A percentile compares a stretch with the other conserved stretches of the same genome.
Conservation (phyloP, 1,140 invertebrate genomes). For the Cheumatopsyche charites region DNA sequence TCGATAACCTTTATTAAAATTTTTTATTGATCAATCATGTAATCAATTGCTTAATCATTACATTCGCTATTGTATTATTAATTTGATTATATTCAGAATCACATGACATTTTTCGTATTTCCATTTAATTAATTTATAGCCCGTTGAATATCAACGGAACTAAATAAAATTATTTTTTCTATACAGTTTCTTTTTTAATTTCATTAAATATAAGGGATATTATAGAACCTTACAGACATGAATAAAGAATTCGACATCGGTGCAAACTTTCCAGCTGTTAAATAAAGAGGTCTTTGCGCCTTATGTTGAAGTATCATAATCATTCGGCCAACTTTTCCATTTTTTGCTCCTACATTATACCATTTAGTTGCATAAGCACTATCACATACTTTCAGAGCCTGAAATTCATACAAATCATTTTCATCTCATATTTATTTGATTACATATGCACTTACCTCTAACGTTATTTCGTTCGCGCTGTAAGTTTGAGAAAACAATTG, state of each 20-base stretch:
- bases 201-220: no score
- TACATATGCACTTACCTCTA: no score
- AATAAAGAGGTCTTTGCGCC: constrained; percentile 37
- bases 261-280: constrained; percentile 45
- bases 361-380: constrained; percentile 40
- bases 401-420: constrained; percentile 17
- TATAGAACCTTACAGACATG: constrained; percentile 35
- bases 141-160: no score
- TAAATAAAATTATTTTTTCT: no score
- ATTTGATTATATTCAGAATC: no score
- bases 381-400: constrained; percentile 41
- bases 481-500: constrained; percentile 45
- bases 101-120: no score
- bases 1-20: no score
- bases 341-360: constrained; percentile 17
- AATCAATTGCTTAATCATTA: no score
- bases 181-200: no score
- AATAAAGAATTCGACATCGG: constrained; percentile 44
- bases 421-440: constrained; percentile 15
- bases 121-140: no score
- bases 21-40: no score
- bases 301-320: constrained; percentile 32
- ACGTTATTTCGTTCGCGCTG: constrained; percentile 43
- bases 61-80: no score
- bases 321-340: constrained; percentile 1